These are phyloP conservation scores for Ooceraea biroi DNA, from an alignment of 1,140 invertebrate species.

Conservation along the genomic window DNA sequence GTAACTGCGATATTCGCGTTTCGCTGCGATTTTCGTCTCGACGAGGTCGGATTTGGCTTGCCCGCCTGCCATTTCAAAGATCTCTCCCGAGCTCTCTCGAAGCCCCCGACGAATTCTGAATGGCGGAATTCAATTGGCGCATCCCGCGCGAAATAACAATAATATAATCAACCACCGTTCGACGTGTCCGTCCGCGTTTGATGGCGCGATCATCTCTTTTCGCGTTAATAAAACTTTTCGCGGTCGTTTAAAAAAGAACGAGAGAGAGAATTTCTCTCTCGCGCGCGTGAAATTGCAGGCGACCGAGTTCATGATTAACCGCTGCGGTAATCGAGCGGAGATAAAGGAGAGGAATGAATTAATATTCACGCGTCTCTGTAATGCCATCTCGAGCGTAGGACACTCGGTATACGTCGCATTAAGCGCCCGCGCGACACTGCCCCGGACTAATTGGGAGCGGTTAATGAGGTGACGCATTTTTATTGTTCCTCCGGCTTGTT, in stretches of 20 bases:
- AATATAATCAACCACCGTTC: constrained; percentile 25
- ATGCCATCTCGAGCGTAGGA: constrained; percentile 4
- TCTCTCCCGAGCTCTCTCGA: constrained; percentile 38
- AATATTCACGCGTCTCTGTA: constrained; percentile 22
- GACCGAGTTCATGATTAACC: constrained; percentile 4
- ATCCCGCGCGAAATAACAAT: constrained; percentile 35
- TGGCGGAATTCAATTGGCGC: constrained; percentile 38
- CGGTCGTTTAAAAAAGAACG: background rate
- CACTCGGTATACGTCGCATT: constrained; percentile 55
- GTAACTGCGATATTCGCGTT: constrained; percentile 63
- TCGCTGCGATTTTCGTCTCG: constrained; percentile 58
- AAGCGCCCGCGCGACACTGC: constrained; percentile 40
- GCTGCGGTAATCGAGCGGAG: background rate
- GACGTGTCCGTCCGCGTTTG: background rate
- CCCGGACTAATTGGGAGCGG: constrained; percentile 62
- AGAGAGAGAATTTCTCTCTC: no score
- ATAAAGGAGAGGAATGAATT: background rate
- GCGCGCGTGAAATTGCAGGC: no score
- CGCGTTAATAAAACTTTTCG: background rate
- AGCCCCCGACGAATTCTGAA: constrained; percentile 16
- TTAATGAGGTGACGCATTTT: constrained; percentile 66
- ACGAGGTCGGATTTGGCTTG: constrained; percentile 60
- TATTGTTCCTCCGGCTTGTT: constrained; percentile 64
- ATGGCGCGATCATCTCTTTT: no score
- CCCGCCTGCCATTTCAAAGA: constrained; percentile 33